Evolutionary conservation across 2,888 invertebrate genomes (phyloP).

Genomic region (Cerastis leucographa): DNA sequence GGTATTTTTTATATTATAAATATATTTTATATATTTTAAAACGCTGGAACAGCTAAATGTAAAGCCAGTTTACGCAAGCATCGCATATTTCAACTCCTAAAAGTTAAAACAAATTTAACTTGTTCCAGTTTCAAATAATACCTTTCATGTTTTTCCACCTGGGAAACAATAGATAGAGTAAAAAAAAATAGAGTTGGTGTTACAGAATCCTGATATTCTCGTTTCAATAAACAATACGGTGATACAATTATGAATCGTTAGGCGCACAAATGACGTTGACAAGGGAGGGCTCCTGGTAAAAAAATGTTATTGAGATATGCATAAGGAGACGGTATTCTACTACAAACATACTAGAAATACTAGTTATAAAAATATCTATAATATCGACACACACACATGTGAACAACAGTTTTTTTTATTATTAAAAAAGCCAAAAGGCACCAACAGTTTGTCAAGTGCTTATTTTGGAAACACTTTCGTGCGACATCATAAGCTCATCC

Average conservation of each 20-base stretch:
- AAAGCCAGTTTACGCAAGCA: neutral
- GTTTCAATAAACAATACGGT: constrained; percentile 1
- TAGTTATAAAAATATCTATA: too few relatives aligned
- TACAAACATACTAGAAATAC: too few relatives aligned
- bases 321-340: too few relatives aligned
- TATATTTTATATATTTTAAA: constrained; percentile 21
- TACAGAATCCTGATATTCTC: constrained; percentile 2
- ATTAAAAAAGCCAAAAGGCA: too few relatives aligned
- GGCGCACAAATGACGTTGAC: neutral
- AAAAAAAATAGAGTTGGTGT: neutral
- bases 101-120: constrained; percentile 6
- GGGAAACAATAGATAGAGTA: neutral
- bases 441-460: too few relatives aligned
- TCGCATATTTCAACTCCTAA: constrained; percentile 13
- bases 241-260: neutral
- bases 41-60: constrained; percentile 11
- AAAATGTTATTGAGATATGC: too few relatives aligned
- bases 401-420: too few relatives aligned
- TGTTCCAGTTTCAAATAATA: constrained; percentile 5
- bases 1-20: constrained; percentile 5
- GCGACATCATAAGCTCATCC: too few relatives aligned
- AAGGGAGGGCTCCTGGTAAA: too few relatives aligned
- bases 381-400: too few relatives aligned
- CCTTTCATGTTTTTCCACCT: constrained; percentile 8
- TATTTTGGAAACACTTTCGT: too few relatives aligned